Evolutionary conservation across 2,113 vertebrate genomes (phyloP), one percentile per base, ranked within the genome.

Genomic region (Oryzias curvinotus): DNA sequence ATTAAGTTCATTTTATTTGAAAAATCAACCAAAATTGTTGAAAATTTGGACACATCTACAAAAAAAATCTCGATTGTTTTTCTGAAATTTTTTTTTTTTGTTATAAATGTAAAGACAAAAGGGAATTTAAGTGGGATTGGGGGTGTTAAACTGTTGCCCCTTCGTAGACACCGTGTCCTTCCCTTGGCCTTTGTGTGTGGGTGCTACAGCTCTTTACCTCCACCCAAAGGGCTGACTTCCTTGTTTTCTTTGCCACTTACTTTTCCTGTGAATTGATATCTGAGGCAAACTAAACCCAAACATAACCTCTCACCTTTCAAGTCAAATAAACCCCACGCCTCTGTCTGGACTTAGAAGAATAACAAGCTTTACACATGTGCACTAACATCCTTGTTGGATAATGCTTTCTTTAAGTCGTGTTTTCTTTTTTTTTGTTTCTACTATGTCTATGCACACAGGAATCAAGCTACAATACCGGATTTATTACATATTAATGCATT

Each of bases 231-330:
- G 75, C 68, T 76, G 73, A 80, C 88, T 90, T 90, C 83, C 86
- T 86, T 82, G 73, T 87, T 89, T 83, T 77, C 41, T 50, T 68
- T 67, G 51, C 73, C 73, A 63, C 52, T 77, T 74, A 77, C 80
- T 80, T 84, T 85, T 88, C 82, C 86, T 68, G 70, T 85, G 52
- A 78, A 69, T 69, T 62, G 80, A 81, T 87, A 79, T 80, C 81
- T 80, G 74, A 85, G 78, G 78, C 72, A 84, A 85, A 87, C 78
- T 63, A 85, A 87, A 85, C 79, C 73, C 78, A 85, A 82, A 67
- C 52, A 61, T 73, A 80, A 82, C 86, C 81, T 84, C 75, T 85
- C 83, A 87, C 84, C 88, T 87, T 78, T 68, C 65, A 80, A 82
- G 80, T 77, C 76, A 88, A 83, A 89, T 83, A 85, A 82, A 85